Conservation (phyloP, 2,797 vertebrate species). For the Arremon aurantiirostris region DNA sequence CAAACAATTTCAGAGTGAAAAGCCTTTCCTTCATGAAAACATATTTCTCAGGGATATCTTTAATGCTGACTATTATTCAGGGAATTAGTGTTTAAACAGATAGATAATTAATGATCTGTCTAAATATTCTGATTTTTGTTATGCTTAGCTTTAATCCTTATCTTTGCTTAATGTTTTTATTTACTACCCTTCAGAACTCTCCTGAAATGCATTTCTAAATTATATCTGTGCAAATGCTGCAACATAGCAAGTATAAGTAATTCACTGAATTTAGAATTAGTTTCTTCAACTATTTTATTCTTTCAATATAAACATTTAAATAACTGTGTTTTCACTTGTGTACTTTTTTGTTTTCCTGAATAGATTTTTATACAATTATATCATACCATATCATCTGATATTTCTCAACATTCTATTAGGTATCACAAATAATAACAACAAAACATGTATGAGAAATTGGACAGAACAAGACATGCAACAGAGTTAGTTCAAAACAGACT, state of each 20-base stretch:
- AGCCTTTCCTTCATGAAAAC: background rate
- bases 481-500: background rate
- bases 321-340: background rate
- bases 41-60: background rate
- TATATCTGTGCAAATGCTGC: background rate
- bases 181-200: background rate
- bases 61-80: background rate
- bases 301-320: background rate
- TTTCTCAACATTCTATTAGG: background rate
- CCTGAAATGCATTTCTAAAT: background rate
- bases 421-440: background rate
- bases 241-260: background rate
- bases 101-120: constrained; percentile 16
- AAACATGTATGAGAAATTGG: background rate
- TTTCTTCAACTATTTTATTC: background rate
- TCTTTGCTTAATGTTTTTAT: background rate
- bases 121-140: constrained; percentile 27
- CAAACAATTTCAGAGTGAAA: background rate
- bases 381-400: background rate
- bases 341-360: background rate
- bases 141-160: background rate
- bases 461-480: background rate
- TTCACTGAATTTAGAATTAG: background rate
- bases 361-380: background rate
- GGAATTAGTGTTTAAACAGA: constrained; percentile 10